Base-by-base conservation (phyloP, 2,888 invertebrate genomes). In the Mantis religiosa region DNA sequence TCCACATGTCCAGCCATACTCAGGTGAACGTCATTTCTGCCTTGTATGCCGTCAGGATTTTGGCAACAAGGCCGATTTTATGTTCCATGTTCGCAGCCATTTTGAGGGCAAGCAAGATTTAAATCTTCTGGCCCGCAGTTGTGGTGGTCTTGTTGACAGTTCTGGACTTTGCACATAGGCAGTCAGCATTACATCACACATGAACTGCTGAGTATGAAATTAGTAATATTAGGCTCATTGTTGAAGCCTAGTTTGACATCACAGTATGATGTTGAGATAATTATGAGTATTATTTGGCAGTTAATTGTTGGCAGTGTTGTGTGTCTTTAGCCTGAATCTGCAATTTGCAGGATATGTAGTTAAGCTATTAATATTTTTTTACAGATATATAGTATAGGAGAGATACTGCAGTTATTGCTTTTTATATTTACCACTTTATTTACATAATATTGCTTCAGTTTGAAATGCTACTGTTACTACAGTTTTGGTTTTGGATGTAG, bases 31-130 rank as follows among this genome's bases (percentile, higher is more conserved):
- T 90, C 93, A 94, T 90, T 94, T 95, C 87, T 96, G 96, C 91
- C 94, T 95, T 90, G 95, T 96, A 94, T 96, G 96, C 91, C 93
- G 95, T 34, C 95, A 95, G 88, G 95, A 95, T 92, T 95, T 96
- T 92, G 94, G 95, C 28, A 95, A 95, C 27, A 95, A 96, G 92
- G 94, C 96, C 0, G 96, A 96, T 92, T 95, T 96, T 92, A 95
- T 96, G 95, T 95, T 96, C 92, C 96, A 96, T 92, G 95, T 96
- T 27, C 93, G 96, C 91, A 95, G 95, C 28, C 96, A 96, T 91
- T 95, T 96, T 91, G 95, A 95, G 84, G 90, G 90, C 27, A 91
- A 91, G 81, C 90, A 90, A 25, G 91, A 91, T 85, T 87, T 90
- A 85, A 90, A 91, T 28, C 89, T 89, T 28, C 47, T 90, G 47